A percentile compares a stretch with the other conserved stretches of the same genome.
These are phyloP conservation scores for Entelurus aequoreus DNA, from an alignment of 2,113 vertebrate species.

Conservation along the genomic window DNA sequence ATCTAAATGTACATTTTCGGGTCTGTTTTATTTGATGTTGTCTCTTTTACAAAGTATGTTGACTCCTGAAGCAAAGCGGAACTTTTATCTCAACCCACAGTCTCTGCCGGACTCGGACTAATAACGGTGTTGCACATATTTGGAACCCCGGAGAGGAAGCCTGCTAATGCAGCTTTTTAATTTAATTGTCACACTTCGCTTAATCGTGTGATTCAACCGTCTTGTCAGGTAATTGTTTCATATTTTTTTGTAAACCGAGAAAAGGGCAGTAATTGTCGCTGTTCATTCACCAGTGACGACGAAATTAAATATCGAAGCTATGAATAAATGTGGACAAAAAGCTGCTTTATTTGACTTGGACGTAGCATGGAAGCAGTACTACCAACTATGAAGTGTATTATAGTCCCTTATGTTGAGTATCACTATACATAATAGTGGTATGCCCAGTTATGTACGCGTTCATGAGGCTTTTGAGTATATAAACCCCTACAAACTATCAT, in stretches of 20 bases:
- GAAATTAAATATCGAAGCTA: neutral
- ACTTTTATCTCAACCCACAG: slow-evolving; percentile 8
- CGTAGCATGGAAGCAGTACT: too few species aligned
- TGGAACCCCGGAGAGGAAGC: neutral
- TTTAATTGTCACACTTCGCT: neutral
- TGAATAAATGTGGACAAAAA: neutral
- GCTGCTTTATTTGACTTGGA: neutral
- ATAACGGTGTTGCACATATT: slow-evolving; percentile 24
- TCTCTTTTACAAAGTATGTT: neutral
- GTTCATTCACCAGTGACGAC: neutral
- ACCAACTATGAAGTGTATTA: too few species aligned
- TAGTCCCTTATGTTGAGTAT: too few species aligned
- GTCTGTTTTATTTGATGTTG: too few species aligned
- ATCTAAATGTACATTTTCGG: too few species aligned
- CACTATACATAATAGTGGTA: too few species aligned
- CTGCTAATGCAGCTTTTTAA: too few species aligned
- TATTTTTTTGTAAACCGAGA: neutral
- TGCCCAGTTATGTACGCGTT: too few species aligned
- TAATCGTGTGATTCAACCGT: neutral
- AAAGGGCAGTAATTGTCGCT: neutral
- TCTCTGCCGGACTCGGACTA: slow-evolving; percentile 30
- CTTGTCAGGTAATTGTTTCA: neutral
- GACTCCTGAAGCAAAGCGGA: slow-evolving; percentile 25
- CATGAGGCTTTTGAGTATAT: too few species aligned
- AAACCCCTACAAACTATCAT: too few species aligned